These are phyloP conservation scores for Lamprotornis superbus DNA, from an alignment of 2,113 vertebrate species.

Conservation along the genomic window DNA sequence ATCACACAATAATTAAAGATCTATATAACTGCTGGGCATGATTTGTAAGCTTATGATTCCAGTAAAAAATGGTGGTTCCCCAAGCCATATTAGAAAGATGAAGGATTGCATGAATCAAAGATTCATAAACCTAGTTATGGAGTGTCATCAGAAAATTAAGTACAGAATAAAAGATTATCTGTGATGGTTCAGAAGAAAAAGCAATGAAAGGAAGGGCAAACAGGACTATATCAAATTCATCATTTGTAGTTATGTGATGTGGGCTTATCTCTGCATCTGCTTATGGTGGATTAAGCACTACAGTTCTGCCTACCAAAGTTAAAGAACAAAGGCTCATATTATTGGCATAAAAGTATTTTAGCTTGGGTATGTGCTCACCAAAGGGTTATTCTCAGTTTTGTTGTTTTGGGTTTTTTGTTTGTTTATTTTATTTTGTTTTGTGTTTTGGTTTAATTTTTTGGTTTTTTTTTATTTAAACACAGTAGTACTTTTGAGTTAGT, in stretches of 20 bases:
- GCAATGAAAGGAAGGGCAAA: constrained; percentile 62
- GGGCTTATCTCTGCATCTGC: neutral
- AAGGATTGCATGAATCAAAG: constrained; percentile 59
- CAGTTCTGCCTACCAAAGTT: neutral
- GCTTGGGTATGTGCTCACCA: neutral
- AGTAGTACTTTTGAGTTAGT: neutral
- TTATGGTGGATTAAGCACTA: neutral
- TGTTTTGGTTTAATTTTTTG: neutral
- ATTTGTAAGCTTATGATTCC: neutral
- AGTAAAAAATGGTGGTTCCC: constrained; percentile 19
- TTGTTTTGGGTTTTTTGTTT: neutral
- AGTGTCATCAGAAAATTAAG: constrained; percentile 66
- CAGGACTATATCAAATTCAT: constrained; percentile 35
- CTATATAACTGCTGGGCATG: neutral
- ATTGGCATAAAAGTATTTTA: neutral
- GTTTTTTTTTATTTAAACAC: neutral
- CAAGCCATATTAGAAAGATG: constrained; percentile 29
- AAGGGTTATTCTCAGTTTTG: neutral
- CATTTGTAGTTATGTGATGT: neutral
- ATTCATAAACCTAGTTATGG: constrained; percentile 65
- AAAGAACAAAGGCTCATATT: neutral
- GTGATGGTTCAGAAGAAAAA: constrained; percentile 55
- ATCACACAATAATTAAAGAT: constrained; percentile 11
- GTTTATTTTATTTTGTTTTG: neutral
- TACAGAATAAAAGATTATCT: constrained; percentile 62